Evolutionary conservation across 2,797 vertebrate genomes (phyloP), one percentile per base, ranked within the genome.

Genomic region (Gymnocypris eckloni): DNA sequence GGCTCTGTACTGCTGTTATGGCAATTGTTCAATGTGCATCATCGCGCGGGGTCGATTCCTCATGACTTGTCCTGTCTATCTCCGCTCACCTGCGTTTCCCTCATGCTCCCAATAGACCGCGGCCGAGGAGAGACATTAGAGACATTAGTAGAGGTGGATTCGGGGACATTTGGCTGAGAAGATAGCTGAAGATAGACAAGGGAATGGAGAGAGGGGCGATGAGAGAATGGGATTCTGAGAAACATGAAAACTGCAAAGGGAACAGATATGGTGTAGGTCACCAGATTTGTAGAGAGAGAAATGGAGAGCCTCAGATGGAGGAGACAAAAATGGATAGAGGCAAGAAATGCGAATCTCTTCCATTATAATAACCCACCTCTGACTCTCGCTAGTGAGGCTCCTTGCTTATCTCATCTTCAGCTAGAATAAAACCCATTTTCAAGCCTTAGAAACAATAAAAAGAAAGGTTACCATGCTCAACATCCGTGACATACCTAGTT

Each of bases 381-480:
- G 28, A 33, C 28, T 33, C 28, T 33, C 28, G 28, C 28, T 33
- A 33, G 28, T 33, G 28, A 33, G 2, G 28, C 28, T 33, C 28
- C 28, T 33, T 33, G 28, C 28, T 33, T 33, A 33, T 33, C 94
- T 95, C 92, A 94, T 95, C 94, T 94, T 92, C 92, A 91, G 90
- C 87, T 91, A 91, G 93, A 95, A 94, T 94, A 94, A 95, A 95
- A 95, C 91, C 92, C 91, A 88, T 93, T 95, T 94, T 94, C 93
- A 93, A 93, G 88, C 89, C 89, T 85, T 69, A 59, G 87, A 93
- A 93, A 95, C 93, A 94, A 95, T 95, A 95, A 93, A 93, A 92
- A 93, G 90, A 92, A 93, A 94, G 93, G 94, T 94, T 95, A 94
- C 91, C 82, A 85, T 94, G 92, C 91, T 93, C 90, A 87, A 88